A percentile compares a stretch with the other conserved stretches of the same genome.
Evolutionary conservation across 1,140 invertebrate genomes (phyloP).

Genomic region (Drosophila erecta): DNA sequence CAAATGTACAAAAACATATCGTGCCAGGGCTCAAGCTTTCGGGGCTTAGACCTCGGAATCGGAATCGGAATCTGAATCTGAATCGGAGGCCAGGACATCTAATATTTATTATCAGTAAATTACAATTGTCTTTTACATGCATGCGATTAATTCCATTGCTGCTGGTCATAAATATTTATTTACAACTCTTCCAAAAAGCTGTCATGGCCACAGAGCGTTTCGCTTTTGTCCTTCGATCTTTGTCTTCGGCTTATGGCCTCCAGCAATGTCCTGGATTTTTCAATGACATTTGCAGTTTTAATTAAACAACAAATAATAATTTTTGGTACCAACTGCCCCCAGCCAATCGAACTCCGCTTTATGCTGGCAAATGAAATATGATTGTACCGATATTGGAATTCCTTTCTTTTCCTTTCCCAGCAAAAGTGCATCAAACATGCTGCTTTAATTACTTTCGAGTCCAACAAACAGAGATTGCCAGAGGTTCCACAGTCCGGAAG

Average conservation of each 20-base stretch:
- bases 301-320: constrained; percentile 76
- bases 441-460: constrained; percentile 51
- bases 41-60: constrained; percentile 29
- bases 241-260: constrained; percentile 37
- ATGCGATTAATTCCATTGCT: constrained; percentile 60
- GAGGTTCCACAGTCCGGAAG: constrained; percentile 3
- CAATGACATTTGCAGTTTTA: constrained; percentile 78
- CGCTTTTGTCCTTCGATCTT: constrained; percentile 49
- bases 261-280: constrained; percentile 63
- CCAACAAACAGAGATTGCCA: constrained; percentile 13
- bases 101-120: constrained; percentile 83
- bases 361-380: constrained; percentile 29
- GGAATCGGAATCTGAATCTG: constrained; percentile 18
- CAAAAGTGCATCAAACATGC: constrained; percentile 40
- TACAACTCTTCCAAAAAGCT: constrained; percentile 68
- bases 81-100: constrained; percentile 40
- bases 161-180: constrained; percentile 77
- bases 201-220: constrained; percentile 65
- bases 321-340: constrained; percentile 15
- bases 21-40: constrained; percentile 24
- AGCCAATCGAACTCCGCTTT: constrained; percentile 1
- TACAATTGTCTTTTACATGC: constrained; percentile 80
- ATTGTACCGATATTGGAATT: not conserved
- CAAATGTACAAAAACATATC: constrained; percentile 41
- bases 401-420: constrained; percentile 31